Percentiles rank a stretch among this genome's conserved stretches.
Conservation (phyloP, 2,113 vertebrate genomes). For the Nettapus auritus region DNA sequence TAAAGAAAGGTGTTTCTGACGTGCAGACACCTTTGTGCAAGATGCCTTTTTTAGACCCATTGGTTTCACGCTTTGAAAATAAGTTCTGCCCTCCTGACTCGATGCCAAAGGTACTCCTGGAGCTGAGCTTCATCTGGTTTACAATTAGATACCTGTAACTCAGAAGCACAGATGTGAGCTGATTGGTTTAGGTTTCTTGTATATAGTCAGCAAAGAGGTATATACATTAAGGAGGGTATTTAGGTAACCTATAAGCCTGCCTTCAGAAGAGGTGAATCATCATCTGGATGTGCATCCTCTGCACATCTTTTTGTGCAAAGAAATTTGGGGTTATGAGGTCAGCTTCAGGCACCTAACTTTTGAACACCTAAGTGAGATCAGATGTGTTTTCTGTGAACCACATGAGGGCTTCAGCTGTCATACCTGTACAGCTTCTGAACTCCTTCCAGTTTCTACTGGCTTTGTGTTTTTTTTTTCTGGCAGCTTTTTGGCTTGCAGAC, state of each 20-base stretch:
- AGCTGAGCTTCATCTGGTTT: not conserved
- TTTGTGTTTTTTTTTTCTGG: not conserved
- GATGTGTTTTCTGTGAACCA: not conserved
- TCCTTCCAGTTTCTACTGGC: not conserved
- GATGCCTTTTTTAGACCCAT: not conserved
- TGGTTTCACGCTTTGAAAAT: not conserved
- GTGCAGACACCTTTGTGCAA: conserved; percentile 13
- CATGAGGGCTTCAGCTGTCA: not conserved
- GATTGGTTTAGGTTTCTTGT: not conserved
- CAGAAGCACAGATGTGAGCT: not conserved
- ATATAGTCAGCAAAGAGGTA: not conserved
- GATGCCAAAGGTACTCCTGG: not conserved
- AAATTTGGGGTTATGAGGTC: not conserved
- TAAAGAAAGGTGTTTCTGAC: not conserved
- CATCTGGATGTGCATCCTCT: not conserved
- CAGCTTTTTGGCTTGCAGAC: conserved; percentile 5
- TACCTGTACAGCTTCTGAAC: not conserved
- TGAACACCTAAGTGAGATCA: not conserved
- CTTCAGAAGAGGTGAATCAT: not conserved
- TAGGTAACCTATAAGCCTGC: not conserved
- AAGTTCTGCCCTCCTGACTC: not conserved
- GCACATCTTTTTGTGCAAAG: not conserved
- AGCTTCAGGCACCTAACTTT: not conserved
- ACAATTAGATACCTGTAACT: not conserved
- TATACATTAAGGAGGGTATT: fast-evolving